Percentiles rank a stretch among this genome's conserved stretches.
Evolutionary conservation across 2,888 invertebrate species (phyloP).

Genomic region (Agrochola litura): DNA sequence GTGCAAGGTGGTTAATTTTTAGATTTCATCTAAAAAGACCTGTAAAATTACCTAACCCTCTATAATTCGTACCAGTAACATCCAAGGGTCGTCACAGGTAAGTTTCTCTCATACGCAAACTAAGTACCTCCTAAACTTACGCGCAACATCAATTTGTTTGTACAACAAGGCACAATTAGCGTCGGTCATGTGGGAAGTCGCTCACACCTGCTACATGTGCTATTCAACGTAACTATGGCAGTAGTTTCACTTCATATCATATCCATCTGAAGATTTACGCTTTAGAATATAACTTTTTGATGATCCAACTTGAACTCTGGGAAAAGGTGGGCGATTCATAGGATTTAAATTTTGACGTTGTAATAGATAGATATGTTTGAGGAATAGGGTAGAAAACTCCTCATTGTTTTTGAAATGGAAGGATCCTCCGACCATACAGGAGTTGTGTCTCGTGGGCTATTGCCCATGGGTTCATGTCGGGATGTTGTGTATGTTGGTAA

Average conservation of each 20-base stretch:
- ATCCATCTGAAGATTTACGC: background rate
- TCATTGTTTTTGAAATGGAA: background rate
- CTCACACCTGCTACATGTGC: constrained; percentile 79
- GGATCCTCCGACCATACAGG: background rate
- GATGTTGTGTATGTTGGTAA: background rate
- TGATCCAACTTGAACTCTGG: no score
- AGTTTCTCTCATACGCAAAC: constrained; percentile 59
- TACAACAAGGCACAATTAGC: constrained; percentile 86
- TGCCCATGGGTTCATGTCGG: background rate
- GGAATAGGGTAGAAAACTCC: background rate
- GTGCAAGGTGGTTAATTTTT: background rate
- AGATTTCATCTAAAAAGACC: background rate
- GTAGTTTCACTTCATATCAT: constrained; percentile 39
- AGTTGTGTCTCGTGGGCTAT: background rate
- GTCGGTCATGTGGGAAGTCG: constrained; percentile 74
- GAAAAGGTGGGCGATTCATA: background rate
- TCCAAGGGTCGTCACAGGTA: constrained; percentile 5
- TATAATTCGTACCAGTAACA: constrained; percentile 7
- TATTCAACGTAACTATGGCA: constrained; percentile 30
- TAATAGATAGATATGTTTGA: no score
- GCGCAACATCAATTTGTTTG: constrained; percentile 84
- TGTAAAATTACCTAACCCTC: background rate
- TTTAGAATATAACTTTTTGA: background rate
- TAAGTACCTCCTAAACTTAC: constrained; percentile 74
- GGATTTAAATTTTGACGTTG: no score